These are phyloP conservation scores for Saccopteryx bilineata DNA, from an alignment of 2,113 vertebrate genomes.

Conservation along the genomic window DNA sequence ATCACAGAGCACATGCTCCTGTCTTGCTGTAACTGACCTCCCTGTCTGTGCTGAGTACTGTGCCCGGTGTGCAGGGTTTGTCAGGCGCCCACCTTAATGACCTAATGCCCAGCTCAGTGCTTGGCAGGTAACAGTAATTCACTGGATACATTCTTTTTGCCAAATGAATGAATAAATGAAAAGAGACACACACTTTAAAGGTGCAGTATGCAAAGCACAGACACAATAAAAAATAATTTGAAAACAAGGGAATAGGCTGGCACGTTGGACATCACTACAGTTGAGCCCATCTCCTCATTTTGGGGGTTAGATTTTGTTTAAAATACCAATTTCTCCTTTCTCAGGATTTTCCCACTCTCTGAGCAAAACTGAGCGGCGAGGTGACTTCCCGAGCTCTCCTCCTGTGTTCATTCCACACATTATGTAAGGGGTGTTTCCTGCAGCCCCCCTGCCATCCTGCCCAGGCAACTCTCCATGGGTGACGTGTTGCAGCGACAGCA, in stretches of 20 bases:
- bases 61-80: no score
- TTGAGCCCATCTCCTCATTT: not conserved
- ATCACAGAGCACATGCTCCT: not conserved
- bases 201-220: not conserved
- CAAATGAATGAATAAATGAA: not conserved
- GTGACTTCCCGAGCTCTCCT: not conserved
- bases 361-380: rapidly evolving
- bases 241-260: not conserved
- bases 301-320: not conserved
- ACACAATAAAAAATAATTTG: not conserved
- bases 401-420: not conserved
- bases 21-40: not conserved
- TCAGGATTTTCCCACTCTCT: not conserved
- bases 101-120: no score
- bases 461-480: rapidly evolving
- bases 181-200: not conserved
- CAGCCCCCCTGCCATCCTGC: not conserved
- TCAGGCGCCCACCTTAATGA: not conserved
- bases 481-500: rapidly evolving
- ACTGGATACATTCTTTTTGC: not conserved
- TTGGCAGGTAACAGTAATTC: not conserved
- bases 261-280: not conserved
- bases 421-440: not conserved
- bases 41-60: not conserved
- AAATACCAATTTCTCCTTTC: not conserved